Percentiles rank a stretch among this genome's conserved stretches.
These are phyloP conservation scores for Neotoma lepida DNA, from an alignment of 2,113 vertebrate species.

Conservation along the genomic window DNA sequence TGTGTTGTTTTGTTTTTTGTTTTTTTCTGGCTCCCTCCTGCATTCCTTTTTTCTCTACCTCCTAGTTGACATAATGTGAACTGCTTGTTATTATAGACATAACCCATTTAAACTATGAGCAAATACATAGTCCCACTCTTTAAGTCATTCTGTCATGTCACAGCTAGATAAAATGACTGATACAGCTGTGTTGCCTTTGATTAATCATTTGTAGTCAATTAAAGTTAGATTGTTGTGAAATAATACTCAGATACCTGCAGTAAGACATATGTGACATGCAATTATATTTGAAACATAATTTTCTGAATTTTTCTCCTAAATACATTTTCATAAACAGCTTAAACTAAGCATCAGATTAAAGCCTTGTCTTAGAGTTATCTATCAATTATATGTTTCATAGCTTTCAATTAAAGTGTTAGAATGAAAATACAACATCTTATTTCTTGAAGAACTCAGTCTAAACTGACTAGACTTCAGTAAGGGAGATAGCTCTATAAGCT, in stretches of 20 bases:
- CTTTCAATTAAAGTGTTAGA: neutral
- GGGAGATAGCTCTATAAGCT: too few relatives aligned
- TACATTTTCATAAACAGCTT: accelerated
- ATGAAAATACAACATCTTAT: neutral
- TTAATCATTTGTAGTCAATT: neutral
- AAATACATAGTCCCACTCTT: neutral
- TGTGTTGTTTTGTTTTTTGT: too few relatives aligned
- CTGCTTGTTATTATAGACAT: neutral
- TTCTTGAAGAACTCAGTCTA: neutral
- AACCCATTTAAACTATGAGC: neutral
- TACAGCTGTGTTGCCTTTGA: neutral
- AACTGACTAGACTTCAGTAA: too few relatives aligned
- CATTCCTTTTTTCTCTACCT: neutral
- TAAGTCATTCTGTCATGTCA: neutral
- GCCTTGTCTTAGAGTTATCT: neutral
- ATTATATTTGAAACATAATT: neutral
- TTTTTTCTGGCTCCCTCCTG: neutral
- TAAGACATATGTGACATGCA: neutral
- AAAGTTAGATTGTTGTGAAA: constrained; percentile 12
- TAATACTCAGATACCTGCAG: neutral
- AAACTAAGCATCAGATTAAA: neutral
- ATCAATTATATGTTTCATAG: neutral
- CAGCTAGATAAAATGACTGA: neutral
- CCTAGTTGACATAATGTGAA: neutral
- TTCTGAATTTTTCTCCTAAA: neutral